phyloP scores from a whole-genome alignment of 2,888 invertebrate genomes.

The Phymatocera aterrima region DNA sequence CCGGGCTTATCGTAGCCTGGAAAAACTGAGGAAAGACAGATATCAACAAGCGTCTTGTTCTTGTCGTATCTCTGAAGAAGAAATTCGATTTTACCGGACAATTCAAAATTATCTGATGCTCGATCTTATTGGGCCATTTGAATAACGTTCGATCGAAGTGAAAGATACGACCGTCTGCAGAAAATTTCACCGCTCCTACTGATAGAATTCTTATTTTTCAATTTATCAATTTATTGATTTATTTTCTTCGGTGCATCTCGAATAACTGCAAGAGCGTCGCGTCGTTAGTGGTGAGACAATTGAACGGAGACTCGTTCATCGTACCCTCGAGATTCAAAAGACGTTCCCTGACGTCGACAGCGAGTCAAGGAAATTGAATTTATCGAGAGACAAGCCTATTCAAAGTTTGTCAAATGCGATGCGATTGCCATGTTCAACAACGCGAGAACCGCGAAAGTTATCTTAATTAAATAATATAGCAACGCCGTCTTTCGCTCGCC shows the following conservation, averaged over 20 bases:
- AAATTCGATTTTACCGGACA: background rate
- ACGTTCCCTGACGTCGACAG: conserved; percentile 13
- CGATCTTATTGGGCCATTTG: background rate
- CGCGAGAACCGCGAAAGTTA: conserved; percentile 52
- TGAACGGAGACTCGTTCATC: conserved; percentile 9
- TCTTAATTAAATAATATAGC: conserved; percentile 52
- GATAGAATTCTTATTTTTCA: background rate
- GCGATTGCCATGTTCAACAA: conserved; percentile 48
- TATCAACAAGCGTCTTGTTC: conserved; percentile 16
- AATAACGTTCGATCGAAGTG: background rate
- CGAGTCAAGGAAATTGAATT: conserved; percentile 54
- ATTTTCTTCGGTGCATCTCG: background rate
- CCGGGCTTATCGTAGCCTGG: conserved; percentile 25
- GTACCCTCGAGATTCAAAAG: background rate
- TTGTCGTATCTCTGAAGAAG: conserved; percentile 3
- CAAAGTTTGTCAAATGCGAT: conserved; percentile 51
- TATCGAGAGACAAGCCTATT: conserved; percentile 53
- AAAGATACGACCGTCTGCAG: background rate
- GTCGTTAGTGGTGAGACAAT: conserved; percentile 9
- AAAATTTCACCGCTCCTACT: background rate
- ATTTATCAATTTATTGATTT: background rate
- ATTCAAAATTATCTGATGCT: background rate
- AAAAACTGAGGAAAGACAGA: conserved; percentile 11
- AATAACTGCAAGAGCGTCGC: conserved; percentile 17
- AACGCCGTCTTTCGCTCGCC: conserved; percentile 52